These are phyloP conservation scores for Xerus rutilus DNA, from an alignment of 2,797 vertebrate species.

Conservation along the genomic window DNA sequence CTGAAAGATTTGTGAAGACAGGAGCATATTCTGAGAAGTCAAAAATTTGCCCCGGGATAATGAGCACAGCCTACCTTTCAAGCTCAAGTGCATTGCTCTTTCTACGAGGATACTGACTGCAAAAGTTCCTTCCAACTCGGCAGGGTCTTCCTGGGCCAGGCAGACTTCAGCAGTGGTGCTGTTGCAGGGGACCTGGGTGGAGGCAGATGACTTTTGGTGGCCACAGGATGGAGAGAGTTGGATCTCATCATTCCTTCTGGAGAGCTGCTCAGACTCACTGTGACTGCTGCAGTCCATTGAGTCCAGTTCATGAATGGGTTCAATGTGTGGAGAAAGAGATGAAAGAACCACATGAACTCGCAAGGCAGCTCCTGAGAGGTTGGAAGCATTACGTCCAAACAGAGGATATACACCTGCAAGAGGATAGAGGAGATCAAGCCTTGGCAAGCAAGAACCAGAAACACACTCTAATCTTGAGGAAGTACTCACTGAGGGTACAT, in stretches of 20 bases:
- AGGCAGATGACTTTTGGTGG: slow-evolving; percentile 47
- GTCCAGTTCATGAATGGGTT: slow-evolving; percentile 26
- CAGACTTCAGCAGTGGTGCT: background rate
- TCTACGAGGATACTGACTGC: slow-evolving; percentile 93
- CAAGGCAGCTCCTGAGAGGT: slow-evolving; percentile 94
- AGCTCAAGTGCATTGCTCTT: slow-evolving; percentile 95
- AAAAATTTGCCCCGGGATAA: background rate
- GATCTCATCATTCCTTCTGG: slow-evolving; percentile 41
- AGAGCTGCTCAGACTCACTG: slow-evolving; percentile 80
- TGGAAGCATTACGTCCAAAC: slow-evolving; percentile 93
- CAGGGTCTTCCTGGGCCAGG: slow-evolving; percentile 3
- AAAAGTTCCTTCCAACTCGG: slow-evolving; percentile 89
- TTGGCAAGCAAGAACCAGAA: background rate
- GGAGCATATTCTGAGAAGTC: background rate
- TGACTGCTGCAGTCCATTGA: slow-evolving; percentile 85
- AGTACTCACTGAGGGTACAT: background rate
- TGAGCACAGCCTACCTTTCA: slow-evolving; percentile 91
- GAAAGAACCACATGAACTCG: slow-evolving; percentile 91
- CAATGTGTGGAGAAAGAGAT: slow-evolving; percentile 51
- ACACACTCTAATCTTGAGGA: background rate
- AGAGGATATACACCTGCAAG: slow-evolving; percentile 94
- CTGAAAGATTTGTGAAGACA: slow-evolving; percentile 51
- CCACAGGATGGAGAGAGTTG: background rate
- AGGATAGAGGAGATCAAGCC: background rate
- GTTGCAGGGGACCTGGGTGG: background rate